These are phyloP conservation scores for Heteractis magnifica DNA, from an alignment of 92 coral and sea anemone species.

Conservation along the genomic window DNA sequence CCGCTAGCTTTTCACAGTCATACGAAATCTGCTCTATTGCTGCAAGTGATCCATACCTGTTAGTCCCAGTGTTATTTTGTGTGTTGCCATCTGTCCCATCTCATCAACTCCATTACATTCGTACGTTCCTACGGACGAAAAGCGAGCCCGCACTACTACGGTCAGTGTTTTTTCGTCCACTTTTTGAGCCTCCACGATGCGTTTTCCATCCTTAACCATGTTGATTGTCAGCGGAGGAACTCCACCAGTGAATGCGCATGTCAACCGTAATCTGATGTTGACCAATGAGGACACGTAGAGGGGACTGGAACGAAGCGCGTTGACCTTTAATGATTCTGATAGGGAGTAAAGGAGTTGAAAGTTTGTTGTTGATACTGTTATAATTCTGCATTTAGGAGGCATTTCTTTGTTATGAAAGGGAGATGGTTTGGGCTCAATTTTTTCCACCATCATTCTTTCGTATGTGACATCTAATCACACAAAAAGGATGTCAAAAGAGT, in stretches of 20 bases:
- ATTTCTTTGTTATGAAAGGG: too few species aligned
- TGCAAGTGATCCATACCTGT: constrained; percentile 15
- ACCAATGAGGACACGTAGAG: constrained; percentile 18
- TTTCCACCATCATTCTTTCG: too few species aligned
- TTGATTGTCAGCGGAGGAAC: constrained; percentile 42
- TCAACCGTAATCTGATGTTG: constrained; percentile 36
- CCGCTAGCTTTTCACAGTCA: too few species aligned
- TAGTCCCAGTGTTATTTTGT: constrained; percentile 21
- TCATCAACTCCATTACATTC: constrained; percentile 38
- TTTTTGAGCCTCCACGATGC: constrained; percentile 1
- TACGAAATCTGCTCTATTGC: too few species aligned
- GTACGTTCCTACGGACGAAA: constrained; percentile 30
- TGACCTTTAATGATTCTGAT: constrained; percentile 8
- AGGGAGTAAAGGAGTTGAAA: neutral
- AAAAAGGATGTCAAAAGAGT: too few species aligned
- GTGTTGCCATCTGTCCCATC: constrained; percentile 25
- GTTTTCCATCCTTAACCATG: constrained; percentile 14
- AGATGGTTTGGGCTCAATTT: too few species aligned
- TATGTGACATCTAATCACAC: too few species aligned
- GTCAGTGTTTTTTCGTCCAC: constrained; percentile 18
- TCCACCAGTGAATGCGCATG: constrained; percentile 38
- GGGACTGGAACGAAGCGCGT: constrained; percentile 32
- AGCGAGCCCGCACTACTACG: constrained; percentile 30
- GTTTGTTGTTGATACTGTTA: too few species aligned
- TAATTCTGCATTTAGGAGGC: too few species aligned